Evolutionary conservation across 2,113 vertebrate genomes (phyloP).

Genomic region (Pionites leucogaster): DNA sequence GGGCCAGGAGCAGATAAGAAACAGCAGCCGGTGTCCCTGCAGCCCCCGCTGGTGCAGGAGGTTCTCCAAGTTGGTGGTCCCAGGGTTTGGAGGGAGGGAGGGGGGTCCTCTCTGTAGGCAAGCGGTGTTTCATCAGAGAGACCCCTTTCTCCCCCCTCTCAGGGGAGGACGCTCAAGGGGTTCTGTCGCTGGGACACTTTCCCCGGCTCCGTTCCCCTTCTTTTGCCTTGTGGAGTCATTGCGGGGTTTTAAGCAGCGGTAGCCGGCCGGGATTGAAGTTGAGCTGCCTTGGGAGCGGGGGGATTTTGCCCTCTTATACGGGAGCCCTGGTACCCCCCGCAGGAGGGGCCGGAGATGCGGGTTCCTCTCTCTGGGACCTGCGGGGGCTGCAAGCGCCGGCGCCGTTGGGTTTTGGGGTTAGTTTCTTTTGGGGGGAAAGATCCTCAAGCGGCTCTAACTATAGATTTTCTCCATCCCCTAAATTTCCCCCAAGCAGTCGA

Average conservation of each 20-base stretch:
- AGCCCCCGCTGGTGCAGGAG: not conserved
- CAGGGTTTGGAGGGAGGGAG: not conserved
- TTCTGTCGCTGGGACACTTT: not conserved
- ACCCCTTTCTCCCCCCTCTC: not conserved
- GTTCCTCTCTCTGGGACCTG: not conserved
- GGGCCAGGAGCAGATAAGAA: not conserved
- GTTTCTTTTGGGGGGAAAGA: not conserved
- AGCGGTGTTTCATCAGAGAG: not conserved
- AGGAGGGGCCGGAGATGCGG: not conserved
- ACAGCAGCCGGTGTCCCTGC: not conserved
- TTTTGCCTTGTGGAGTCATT: not conserved
- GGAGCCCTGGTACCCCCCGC: not conserved
- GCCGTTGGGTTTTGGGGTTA: not conserved
- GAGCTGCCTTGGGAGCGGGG: not conserved
- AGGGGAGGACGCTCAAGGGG: not conserved
- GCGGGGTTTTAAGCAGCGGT: not conserved
- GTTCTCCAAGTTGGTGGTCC: constrained; percentile 63
- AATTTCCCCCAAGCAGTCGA: not conserved
- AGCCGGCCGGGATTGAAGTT: not conserved
- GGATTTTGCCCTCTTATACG: not conserved
- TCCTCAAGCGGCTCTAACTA: not conserved
- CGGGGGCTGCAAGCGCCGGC: not conserved
- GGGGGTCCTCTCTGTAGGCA: constrained; percentile 22
- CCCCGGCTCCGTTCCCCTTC: not conserved
- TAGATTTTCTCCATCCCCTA: not conserved